Conservation (phyloP, 2,797 vertebrate species). For the Sebastiscus tertius region DNA sequence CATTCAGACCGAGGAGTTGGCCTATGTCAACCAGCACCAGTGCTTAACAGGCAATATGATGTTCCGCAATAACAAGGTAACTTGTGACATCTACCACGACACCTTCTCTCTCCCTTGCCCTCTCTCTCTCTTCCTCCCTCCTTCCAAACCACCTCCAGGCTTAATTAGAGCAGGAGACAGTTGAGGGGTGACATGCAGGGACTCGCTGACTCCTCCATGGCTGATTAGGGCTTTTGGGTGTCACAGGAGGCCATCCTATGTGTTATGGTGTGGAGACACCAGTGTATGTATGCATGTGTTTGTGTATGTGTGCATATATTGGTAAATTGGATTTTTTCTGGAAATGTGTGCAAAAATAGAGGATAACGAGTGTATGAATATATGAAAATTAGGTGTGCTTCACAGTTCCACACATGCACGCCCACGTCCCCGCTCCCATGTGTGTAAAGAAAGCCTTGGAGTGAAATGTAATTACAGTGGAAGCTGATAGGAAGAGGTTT, state of each 20-base stretch:
- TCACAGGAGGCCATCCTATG: slow-evolving; percentile 53
- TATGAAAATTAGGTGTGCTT: slow-evolving; percentile 36
- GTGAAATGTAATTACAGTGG: slow-evolving; percentile 65
- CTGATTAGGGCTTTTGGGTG: slow-evolving; percentile 71
- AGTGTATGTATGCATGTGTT: neutral
- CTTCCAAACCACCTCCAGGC: slow-evolving; percentile 55
- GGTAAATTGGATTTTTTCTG: neutral
- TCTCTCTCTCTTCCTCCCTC: slow-evolving; percentile 9
- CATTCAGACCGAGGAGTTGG: slow-evolving; percentile 79
- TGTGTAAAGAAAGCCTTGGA: slow-evolving; percentile 36
- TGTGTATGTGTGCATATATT: neutral
- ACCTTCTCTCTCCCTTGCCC: neutral
- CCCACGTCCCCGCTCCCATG: slow-evolving; percentile 15
- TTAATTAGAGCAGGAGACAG: slow-evolving; percentile 73
- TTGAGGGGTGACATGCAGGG: slow-evolving; percentile 60
- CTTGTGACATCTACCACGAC: slow-evolving; percentile 47
- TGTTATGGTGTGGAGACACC: slow-evolving; percentile 18
- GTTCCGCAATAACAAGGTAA: slow-evolving; percentile 93
- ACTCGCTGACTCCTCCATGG: slow-evolving; percentile 62
- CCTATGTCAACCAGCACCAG: slow-evolving; percentile 83
- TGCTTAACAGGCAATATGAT: slow-evolving; percentile 87
- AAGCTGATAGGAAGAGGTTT: slow-evolving; percentile 55
- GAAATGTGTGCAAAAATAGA: slow-evolving; percentile 26
- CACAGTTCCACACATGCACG: slow-evolving; percentile 6
- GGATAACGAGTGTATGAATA: slow-evolving; percentile 35